These are phyloP conservation scores for Cheilinus undulatus DNA, from an alignment of 2,113 vertebrate genomes.

Conservation along the genomic window DNA sequence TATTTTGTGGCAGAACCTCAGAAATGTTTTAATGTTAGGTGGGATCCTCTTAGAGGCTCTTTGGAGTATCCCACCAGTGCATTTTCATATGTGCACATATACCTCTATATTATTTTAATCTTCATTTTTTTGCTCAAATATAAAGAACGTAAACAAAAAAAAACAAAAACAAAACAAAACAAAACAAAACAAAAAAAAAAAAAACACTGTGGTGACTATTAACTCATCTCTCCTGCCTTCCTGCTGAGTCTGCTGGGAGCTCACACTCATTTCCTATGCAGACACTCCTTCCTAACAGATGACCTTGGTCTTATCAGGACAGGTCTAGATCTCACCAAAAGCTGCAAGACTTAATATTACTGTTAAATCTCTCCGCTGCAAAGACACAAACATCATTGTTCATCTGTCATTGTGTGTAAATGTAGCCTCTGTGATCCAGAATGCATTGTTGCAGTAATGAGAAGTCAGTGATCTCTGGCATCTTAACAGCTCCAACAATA, in stretches of 20 bases:
- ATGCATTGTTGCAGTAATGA: conserved; percentile 28
- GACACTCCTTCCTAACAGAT: conserved; percentile 78
- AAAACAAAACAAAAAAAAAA: no score
- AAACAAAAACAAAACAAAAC: no score
- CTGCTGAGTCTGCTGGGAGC: conserved; percentile 77
- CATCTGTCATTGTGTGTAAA: conserved; percentile 49
- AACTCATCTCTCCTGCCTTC: conserved; percentile 62
- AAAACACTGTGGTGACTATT: conserved; percentile 63
- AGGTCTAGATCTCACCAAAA: conserved; percentile 69
- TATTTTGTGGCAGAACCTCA: no score
- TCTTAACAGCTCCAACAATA: conserved; percentile 63
- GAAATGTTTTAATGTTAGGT: no score
- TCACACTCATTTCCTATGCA: conserved; percentile 75
- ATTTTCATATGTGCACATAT: no score
- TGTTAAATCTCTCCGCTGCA: conserved; percentile 48
- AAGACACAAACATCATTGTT: conserved; percentile 57
- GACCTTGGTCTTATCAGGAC: conserved; percentile 78
- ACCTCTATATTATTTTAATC: no score
- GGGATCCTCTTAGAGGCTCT: no score
- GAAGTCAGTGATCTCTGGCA: conserved; percentile 57
- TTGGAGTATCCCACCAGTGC: no score
- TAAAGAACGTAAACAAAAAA: no score
- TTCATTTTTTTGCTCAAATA: no score
- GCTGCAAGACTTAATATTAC: conserved; percentile 41
- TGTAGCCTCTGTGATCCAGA: conserved; percentile 30